Evolutionary conservation across 2,797 vertebrate species (phyloP).

Genomic region (Otolemur crassicaudatus): DNA sequence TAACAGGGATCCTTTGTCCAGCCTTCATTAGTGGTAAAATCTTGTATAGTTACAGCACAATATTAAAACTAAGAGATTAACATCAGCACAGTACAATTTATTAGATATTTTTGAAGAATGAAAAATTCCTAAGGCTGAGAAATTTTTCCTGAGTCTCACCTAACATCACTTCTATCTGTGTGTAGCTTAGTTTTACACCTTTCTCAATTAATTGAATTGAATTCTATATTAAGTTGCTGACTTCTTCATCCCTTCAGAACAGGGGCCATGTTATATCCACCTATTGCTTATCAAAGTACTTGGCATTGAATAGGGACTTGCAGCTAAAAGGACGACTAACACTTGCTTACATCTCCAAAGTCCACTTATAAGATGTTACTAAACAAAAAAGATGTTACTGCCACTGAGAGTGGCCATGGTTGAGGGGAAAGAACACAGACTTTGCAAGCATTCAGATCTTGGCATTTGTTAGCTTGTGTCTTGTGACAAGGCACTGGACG

Average conservation of each 20-base stretch:
- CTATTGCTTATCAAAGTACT: not conserved
- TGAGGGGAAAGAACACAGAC: not conserved
- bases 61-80: not conserved
- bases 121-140: not conserved
- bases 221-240: not conserved
- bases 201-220: not conserved
- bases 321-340: constrained; percentile 8
- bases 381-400: not conserved
- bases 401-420: not conserved
- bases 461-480: not conserved
- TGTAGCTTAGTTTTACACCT: not conserved
- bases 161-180: too few relatives aligned
- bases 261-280: not conserved
- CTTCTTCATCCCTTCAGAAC: not conserved
- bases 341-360: constrained; percentile 28
- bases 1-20: not conserved
- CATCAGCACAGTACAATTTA: not conserved
- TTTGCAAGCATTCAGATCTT: not conserved
- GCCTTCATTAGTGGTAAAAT: not conserved
- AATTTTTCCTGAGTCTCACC: not conserved
- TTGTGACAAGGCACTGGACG: not conserved
- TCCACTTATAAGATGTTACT: not conserved
- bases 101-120: constrained; percentile 17
- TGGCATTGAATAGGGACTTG: not conserved
- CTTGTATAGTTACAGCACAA: not conserved